Evolutionary conservation across 2,888 invertebrate genomes (phyloP).

Genomic region (Cantharis nigra): DNA sequence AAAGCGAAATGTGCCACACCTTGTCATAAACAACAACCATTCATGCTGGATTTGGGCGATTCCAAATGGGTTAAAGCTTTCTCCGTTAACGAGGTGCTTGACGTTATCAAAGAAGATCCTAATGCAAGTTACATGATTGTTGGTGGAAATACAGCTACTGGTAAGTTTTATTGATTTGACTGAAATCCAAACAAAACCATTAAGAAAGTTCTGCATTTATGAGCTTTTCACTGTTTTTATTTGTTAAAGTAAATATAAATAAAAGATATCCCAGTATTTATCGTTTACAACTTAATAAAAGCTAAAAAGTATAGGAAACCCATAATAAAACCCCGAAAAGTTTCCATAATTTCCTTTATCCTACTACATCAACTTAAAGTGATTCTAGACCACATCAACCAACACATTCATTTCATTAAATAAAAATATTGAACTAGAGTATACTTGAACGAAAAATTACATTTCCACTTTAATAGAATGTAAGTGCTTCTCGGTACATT

Average conservation of each 20-base stretch:
- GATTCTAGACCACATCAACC: neutral
- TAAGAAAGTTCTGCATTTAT: neutral
- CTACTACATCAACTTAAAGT: neutral
- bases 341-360: neutral
- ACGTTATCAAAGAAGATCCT: constrained; percentile 56
- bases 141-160: constrained; percentile 77
- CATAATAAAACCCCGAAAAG: neutral
- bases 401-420: neutral
- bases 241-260: neutral
- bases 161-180: constrained; percentile 51
- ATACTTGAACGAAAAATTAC: neutral
- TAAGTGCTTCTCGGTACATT: neutral
- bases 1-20: constrained; percentile 43
- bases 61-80: constrained; percentile 64
- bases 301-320: neutral
- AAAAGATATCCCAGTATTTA: neutral
- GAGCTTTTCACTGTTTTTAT: neutral
- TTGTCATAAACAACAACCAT: constrained; percentile 51
- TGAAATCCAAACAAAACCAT: neutral
- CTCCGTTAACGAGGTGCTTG: constrained; percentile 61
- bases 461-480: neutral
- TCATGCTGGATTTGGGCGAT: constrained; percentile 50
- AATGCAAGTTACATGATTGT: constrained; percentile 63
- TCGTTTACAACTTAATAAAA: neutral
- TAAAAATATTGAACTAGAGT: neutral